Evolutionary conservation across 2,888 invertebrate species (phyloP), one percentile per base, ranked within the genome.

Genomic region (Selenia dentaria): DNA sequence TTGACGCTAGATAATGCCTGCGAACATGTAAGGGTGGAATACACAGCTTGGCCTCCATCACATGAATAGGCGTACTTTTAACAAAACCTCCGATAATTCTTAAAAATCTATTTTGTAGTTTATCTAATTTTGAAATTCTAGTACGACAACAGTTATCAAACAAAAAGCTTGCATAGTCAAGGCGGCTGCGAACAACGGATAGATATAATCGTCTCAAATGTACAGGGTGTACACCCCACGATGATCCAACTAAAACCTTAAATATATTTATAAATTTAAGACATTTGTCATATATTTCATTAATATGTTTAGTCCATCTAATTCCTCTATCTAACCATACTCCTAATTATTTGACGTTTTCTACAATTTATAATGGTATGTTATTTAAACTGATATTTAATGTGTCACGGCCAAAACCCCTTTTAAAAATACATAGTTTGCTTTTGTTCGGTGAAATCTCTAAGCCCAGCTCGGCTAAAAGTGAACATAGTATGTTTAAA

Each of bases 301-400:
- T 57, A 9, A 66, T 55, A 24, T 66, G 66, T 46, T 57, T 64
- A 1, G 11, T 5, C 67, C 64, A 70, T 5, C 40, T 36, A 3
- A 68, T 20, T 0, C 42, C 44, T 1, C 40, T 31, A 40, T 67
- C 66, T 1, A 68, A 25, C 64, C 64, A 64, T 6, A 66, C 2
- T 4, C 64, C 62, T 10, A 68, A 24, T 37, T 65, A 67, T 45
- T 58, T 69, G 2, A 58, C 36, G 37, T 14, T 20, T 3, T 54
- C 25, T n/a, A 3, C 49, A 40, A 6, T 26, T 3, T n/a, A 29
- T 9, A 27, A 59, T n/a, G 4, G 3, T 1, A 4, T 1, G 9
- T 34, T 18, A 12, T 46, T 51, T 10, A 59, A 32, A 12, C 13
- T 35, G 2, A 62, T n/a, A n/a, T n/a, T n/a, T n/a, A n/a, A n/a